Base-by-base conservation (phyloP, 2,888 invertebrate genomes). In the Macrophya alboannulata region DNA sequence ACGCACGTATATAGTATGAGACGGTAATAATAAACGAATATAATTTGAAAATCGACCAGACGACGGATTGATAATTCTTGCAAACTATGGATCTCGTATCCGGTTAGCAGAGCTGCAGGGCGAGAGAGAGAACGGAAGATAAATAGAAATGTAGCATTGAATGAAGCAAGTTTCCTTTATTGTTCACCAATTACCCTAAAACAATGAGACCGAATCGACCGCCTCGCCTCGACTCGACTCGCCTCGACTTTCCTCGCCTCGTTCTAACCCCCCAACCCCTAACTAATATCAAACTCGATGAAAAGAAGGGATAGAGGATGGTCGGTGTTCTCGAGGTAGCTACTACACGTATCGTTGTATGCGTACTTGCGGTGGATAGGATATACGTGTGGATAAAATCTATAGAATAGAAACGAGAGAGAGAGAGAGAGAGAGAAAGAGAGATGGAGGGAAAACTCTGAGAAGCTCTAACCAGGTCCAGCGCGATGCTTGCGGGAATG, bases 101-200 rank as follows among this genome's bases (percentile, higher is more conserved):
- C 25, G 37, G 51, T n/a, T 25, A 37, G 15, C 15, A 74, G 5
- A n/a, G 25, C n/a, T n/a, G n/a, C n/a, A n/a, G n/a, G n/a, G 45
- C n/a, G 25, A 15, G 15, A 25, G 76, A 31, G 51, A 25, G 51
- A 31, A 3, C 0, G 12, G 31, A 8, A 17, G 77, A 77, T 43
- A 62, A 17, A 51, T 59, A 62, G 81, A 43, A 62, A 81, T 62
- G 85, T 79, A 72, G 65, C 88, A 89, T 90, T 92, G 90, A 92
- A 92, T 92, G 92, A 91, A 91, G 91, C 91, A 92, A 92, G 92
- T 93, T 93, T 92, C 91, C 91, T 90, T 92, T 55, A 55, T 92
- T 92, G 92, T 91, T 88, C 90, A 85, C 90, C 91, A 92, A 92
- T 92, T 92, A 92, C 90, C 88, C 84, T 89, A 89, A 90, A 90